phyloP scores from a whole-genome alignment of 2,113 vertebrate genomes.

The Passer domesticus region DNA sequence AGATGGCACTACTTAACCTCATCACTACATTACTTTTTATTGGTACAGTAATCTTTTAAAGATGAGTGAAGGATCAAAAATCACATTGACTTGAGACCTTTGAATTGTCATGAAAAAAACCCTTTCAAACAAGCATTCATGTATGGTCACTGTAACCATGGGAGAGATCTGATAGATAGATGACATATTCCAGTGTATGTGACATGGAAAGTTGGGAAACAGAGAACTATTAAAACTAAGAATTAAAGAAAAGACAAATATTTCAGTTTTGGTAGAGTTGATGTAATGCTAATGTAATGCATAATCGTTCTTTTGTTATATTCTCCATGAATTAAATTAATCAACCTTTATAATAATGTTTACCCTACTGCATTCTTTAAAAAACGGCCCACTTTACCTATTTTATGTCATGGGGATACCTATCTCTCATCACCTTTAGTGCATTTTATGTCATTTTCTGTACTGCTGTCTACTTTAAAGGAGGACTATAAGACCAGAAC shows the following conservation, averaged over 20 bases:
- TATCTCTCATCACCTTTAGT: neutral
- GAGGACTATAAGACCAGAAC: neutral
- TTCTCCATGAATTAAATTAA: neutral
- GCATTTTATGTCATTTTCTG: neutral
- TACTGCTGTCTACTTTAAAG: neutral
- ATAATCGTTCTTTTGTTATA: neutral
- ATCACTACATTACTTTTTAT: neutral
- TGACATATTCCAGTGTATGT: neutral
- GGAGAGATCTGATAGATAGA: neutral
- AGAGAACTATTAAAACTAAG: neutral
- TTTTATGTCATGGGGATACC: neutral
- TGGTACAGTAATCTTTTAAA: neutral
- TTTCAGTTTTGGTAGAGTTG: neutral
- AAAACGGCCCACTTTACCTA: neutral
- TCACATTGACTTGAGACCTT: neutral
- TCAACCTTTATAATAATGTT: neutral
- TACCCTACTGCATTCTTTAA: neutral
- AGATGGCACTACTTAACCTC: neutral
- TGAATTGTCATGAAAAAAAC: neutral
- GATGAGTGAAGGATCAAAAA: neutral
- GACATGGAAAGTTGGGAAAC: neutral
- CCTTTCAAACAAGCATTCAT: neutral
- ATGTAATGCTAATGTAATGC: neutral
- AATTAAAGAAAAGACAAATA: neutral
- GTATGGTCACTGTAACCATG: neutral